These are phyloP conservation scores for Trilocha varians DNA, from an alignment of 2,888 invertebrate genomes.

Conservation along the genomic window DNA sequence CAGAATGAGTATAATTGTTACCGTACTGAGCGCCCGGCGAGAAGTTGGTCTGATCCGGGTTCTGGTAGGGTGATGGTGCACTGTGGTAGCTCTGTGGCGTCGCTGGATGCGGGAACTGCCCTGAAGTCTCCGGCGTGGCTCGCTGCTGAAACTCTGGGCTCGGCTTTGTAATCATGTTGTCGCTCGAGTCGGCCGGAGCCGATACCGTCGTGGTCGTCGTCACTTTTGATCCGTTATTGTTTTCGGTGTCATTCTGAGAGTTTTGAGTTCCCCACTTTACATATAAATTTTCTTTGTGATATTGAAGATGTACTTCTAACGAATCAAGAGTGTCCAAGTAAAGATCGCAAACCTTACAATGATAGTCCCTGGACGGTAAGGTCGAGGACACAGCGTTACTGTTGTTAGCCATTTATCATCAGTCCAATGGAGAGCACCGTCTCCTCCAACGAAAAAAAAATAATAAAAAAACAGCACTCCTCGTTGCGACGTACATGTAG, in stretches of 20 bases:
- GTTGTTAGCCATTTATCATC: conserved; percentile 72
- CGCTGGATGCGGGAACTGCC: conserved; percentile 75
- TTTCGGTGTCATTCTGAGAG: conserved; percentile 74
- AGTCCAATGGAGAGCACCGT: conserved; percentile 61
- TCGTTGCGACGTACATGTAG: conserved; percentile 61
- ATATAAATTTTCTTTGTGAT: conserved; percentile 84
- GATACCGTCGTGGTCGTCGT: conserved; percentile 75
- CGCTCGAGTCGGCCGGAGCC: conserved; percentile 84
- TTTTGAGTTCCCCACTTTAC: conserved; percentile 80
- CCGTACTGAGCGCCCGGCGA: conserved; percentile 70
- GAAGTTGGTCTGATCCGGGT: conserved; percentile 72
- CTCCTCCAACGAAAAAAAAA: conserved; percentile 70
- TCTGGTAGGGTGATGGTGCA: conserved; percentile 78
- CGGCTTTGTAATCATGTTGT: conserved; percentile 76
- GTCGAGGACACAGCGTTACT: conserved; percentile 68
- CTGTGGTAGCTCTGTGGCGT: conserved; percentile 79
- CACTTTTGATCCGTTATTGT: conserved; percentile 77
- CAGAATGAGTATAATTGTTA: conserved; percentile 63
- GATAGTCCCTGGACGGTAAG: conserved; percentile 74
- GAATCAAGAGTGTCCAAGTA: conserved; percentile 83
- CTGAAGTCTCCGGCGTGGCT: conserved; percentile 72
- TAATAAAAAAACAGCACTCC: conserved; percentile 59
- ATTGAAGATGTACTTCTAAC: conserved; percentile 84
- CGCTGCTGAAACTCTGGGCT: conserved; percentile 74
- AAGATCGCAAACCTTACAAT: conserved; percentile 84